A percentile compares a stretch with the other conserved stretches of the same genome.
These are phyloP conservation scores for Mactromeris polynyma DNA, from an alignment of 2,888 invertebrate species.

Conservation along the genomic window DNA sequence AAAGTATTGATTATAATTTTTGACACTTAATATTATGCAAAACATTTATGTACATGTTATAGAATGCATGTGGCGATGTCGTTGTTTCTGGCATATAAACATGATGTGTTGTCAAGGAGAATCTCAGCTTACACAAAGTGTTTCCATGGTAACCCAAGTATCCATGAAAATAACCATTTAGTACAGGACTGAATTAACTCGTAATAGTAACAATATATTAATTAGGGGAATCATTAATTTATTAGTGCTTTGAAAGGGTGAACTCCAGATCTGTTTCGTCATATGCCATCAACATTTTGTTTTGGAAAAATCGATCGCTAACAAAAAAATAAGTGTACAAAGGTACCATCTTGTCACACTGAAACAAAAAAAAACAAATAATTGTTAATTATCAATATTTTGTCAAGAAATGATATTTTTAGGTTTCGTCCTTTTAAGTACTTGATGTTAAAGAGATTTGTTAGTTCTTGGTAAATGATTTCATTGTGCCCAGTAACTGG, in stretches of 20 bases:
- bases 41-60: constrained; percentile 53
- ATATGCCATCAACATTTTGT: not conserved
- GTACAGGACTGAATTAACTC: not conserved
- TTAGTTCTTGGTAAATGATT: too few relatives aligned
- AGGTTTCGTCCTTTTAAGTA: too few relatives aligned
- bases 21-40: constrained; percentile 67
- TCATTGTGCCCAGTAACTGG: too few relatives aligned
- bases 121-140: not conserved
- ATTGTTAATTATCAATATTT: too few relatives aligned
- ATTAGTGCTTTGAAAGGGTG: not conserved
- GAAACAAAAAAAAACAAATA: too few relatives aligned
- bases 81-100: constrained; percentile 1
- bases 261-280: not conserved
- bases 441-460: too few relatives aligned
- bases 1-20: constrained; percentile 56
- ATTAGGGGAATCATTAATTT: not conserved
- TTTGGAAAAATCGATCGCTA: not conserved
- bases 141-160: not conserved
- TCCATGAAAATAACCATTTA: not conserved
- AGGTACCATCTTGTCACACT: too few relatives aligned
- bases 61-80: constrained; percentile 35
- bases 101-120: not conserved
- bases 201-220: not conserved
- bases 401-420: too few relatives aligned
- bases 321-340: not conserved